Evolutionary conservation across 2,797 vertebrate species (phyloP).

Genomic region (Triplophysa bombifrons): DNA sequence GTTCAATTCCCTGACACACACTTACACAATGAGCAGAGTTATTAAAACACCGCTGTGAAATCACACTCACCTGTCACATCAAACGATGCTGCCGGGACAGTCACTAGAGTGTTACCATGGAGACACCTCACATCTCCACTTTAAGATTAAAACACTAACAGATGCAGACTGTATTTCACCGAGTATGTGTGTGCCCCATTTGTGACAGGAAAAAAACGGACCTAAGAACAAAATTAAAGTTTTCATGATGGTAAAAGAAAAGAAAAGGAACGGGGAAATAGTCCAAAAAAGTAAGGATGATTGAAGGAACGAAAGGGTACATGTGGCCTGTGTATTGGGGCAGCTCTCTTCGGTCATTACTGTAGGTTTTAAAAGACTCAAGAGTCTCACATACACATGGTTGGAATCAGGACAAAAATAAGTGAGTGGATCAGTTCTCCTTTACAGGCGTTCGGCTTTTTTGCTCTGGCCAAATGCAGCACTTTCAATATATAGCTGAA

Average conservation of each 20-base stretch:
- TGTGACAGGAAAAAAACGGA: background rate
- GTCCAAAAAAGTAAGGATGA: background rate
- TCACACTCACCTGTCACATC: slow-evolving; percentile 75
- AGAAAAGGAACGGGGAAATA: background rate
- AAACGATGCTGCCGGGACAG: slow-evolving; percentile 60
- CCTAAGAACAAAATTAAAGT: background rate
- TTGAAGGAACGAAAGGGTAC: background rate
- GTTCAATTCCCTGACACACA: slow-evolving; percentile 29
- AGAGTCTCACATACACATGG: slow-evolving; percentile 24
- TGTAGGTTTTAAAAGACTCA: slow-evolving; percentile 40
- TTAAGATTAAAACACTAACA: slow-evolving; percentile 47
- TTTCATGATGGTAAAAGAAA: background rate
- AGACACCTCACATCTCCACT: slow-evolving; percentile 45
- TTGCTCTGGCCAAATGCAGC: slow-evolving; percentile 18
- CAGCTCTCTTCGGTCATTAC: slow-evolving; percentile 27
- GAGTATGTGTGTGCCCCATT: slow-evolving; percentile 4
- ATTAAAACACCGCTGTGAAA: slow-evolving; percentile 60
- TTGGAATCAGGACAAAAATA: slow-evolving; percentile 47
- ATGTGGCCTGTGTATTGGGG: slow-evolving; percentile 12
- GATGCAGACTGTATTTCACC: slow-evolving; percentile 39
- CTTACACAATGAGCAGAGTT: slow-evolving; percentile 33
- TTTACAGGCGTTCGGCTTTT: slow-evolving; percentile 22
- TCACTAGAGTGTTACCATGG: slow-evolving; percentile 45
- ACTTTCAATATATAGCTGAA: slow-evolving; percentile 18
- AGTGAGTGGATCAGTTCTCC: slow-evolving; percentile 29